Base-by-base conservation (phyloP, 35 echinoderm and acorn worm genomes). In the Antedon bifida region DNA sequence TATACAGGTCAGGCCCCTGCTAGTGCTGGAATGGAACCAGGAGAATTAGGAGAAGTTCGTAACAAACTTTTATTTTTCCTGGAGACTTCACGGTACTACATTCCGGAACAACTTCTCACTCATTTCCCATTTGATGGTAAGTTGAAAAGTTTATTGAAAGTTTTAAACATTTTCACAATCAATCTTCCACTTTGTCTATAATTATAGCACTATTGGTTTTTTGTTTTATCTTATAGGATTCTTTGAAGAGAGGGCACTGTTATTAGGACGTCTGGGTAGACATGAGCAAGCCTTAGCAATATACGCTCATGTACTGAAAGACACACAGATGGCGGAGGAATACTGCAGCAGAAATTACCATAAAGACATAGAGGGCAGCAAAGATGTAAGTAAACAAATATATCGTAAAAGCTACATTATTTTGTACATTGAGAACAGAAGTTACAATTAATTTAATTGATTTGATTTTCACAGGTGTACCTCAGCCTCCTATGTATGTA, bases 211-310 rank as follows among this genome's bases (percentile, higher is more conserved):
- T 32, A 73, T 74, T 30, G 83, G 83, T 36, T 76, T 42, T 42
- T 42, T 74, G n/a, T 26, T 82, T 29, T 36, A 64, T 80, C 3
- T 85, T 79, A 19, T 74, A 91, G 89, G 86, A 78, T 97, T 97
- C 85, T 97, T 92, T 83, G 90, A 97, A 76, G 94, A 97, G 79
- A 84, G 94, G 64, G 94, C 94, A 0, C 82, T 97, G 5, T 33
- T 97, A 30, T 82, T 89, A 10, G 94, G 94, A 0, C 82, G 94
- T 30, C 82, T 89, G 51, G 94, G 94, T 3, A 82, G 88, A 34
- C 94, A 97, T 75, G 94, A 97, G 75, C 94, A 97, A 83, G 90
- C 94, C 0, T 75, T 97, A 39, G 94, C 94, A 13, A 92, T 97
- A 36, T 97, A 97, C 78, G 94, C 94, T 36, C 94, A 97, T 81